Conservation (phyloP, 1,140 invertebrate species). For the Drosophila guanche region DNA sequence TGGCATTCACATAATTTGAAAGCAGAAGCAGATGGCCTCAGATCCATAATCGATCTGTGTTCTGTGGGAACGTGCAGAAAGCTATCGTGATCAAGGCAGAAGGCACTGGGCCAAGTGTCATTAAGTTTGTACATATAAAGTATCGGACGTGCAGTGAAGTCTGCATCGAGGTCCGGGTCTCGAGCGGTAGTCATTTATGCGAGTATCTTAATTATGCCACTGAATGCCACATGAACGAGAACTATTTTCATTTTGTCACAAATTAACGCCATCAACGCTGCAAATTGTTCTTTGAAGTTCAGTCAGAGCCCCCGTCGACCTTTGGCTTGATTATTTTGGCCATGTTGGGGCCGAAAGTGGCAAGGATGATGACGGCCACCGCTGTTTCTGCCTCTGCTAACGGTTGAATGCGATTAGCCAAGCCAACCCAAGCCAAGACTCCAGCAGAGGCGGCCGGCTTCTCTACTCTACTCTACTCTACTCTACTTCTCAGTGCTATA, state of each 20-base stretch:
- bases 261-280: conserved; percentile 48
- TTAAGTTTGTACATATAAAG: conserved; percentile 15
- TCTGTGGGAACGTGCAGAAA: conserved; percentile 21
- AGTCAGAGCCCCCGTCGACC: conserved; percentile 51
- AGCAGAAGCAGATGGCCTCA: neutral
- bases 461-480: neutral
- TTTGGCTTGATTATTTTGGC: conserved; percentile 68
- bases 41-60: conserved; percentile 25
- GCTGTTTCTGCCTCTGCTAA: conserved; percentile 17
- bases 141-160: conserved; percentile 50
- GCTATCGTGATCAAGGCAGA: conserved; percentile 34
- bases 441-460: conserved; percentile 19
- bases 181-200: conserved; percentile 35
- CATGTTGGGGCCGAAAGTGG: conserved; percentile 49
- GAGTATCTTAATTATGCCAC: conserved; percentile 63
- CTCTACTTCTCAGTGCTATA: neutral
- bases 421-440: conserved; percentile 6
- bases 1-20: neutral
- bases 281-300: conserved; percentile 71
- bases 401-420: conserved; percentile 51
- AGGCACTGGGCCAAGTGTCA: conserved; percentile 17
- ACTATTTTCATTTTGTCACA: conserved; percentile 63
- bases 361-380: conserved; percentile 37
- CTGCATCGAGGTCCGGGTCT: conserved; percentile 42
- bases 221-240: conserved; percentile 51